Evolutionary conservation across 2,797 vertebrate species (phyloP), one percentile per base, ranked within the genome.

Genomic region (Sylvia borin): DNA sequence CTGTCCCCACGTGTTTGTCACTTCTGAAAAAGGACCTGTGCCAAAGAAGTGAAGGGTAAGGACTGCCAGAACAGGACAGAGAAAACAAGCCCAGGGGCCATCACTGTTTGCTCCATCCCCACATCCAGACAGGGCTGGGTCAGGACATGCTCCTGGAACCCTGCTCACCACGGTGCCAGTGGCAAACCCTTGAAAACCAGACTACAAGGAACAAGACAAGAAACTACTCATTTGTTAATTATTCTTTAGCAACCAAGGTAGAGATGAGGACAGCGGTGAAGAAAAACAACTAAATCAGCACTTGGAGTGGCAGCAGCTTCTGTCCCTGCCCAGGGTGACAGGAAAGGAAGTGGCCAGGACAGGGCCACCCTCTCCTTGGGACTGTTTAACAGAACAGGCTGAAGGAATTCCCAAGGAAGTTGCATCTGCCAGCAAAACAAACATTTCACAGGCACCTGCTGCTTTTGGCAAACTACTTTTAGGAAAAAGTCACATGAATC

Each of bases 1-100:
- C 99, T n/a, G 98, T 98, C 82, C 99, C 99, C 29, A 99, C 98
- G 0, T 98, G 98, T 97, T 99, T 99, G 98, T 99, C 99, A 60
- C 99, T 99, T 96, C 99, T 98, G 95, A 99, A 98, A 94, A 98
- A 98, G 54, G 98, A 98, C 66, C 98, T 98, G 95, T 71, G 81
- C 32, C 65, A 86, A 88, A 97, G 65, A 84, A 96, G 90, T 36
- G 74, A 55, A 48, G 50, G 50, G 11, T 85, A 88, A 67, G 36
- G 64, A 31, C 2, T 66, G 31, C 22, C 57, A 85, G 51, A 36
- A 58, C 65, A 31, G 7, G 3, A 9, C 32, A 77, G 53, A 77
- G 65, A 47, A 85, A 74, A 40, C 68, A 60, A 27, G 45, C 43
- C 4, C 31, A 40, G 65, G 38, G 21, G 34, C 5, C 40, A 43